Evolutionary conservation across 1,140 invertebrate species (phyloP), one percentile per base, ranked within the genome.

Genomic region (Antheraea pernyi): DNA sequence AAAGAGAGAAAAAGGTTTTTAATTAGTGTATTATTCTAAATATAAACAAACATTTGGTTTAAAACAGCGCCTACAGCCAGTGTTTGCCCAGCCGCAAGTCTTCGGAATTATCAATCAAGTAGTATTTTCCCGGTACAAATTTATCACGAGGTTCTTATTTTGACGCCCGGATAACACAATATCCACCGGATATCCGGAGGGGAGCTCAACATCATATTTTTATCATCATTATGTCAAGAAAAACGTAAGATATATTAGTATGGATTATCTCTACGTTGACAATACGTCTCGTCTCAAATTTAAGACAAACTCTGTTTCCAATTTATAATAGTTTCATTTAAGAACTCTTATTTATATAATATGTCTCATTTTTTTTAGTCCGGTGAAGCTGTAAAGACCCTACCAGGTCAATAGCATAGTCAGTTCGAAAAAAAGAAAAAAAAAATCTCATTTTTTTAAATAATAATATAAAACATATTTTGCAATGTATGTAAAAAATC

Each of bases 121-220:
- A 82, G 83, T 75, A 86, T 89, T 89, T 30, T 88, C 81, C 80
- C 72, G 66, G 85, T 88, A 90, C 88, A 91, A 91, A 91, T 89
- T 91, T 85, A 91, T 91, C 87, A 87, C 77, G 75, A 81, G 83
- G 72, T 75, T 85, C 88, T 89, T 85, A 89, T 89, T 91, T 86
- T 91, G 82, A 81, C 79, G 79, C 76, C 86, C 86, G 89, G 86
- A 91, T 87, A 87, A 84, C 82, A 89, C 88, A 88, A 88, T 90
- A 91, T 91, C 88, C 88, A 88, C 76, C 83, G 88, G 89, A 90
- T 84, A 91, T 91, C 89, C 87, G 80, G 84, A 87, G 87, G 88
- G 89, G 89, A 85, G 81, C 80, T 82, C 79, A 78, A 91, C 85
- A 89, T 90, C 86, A 90, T 90, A 89, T 89, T 91, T 91, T 89